Evolutionary conservation across 2,797 vertebrate genomes (phyloP), one percentile per base, ranked within the genome.

Genomic region (Periophthalmus magnuspinnatus): DNA sequence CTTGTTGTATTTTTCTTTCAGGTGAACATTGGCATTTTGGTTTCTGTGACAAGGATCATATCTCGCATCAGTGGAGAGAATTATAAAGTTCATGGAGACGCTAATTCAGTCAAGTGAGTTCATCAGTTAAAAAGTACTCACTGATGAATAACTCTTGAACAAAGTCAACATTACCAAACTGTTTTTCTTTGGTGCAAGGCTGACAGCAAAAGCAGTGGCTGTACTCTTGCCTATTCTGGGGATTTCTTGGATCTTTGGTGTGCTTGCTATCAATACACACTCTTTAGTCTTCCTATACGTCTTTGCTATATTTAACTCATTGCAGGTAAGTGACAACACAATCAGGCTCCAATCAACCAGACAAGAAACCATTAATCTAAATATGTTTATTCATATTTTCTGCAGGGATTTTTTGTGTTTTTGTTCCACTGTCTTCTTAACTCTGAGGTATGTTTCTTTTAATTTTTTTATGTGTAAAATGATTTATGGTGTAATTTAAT

Each of bases 361-460:
- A 72, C 38, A 4, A 5, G 10, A 24, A 72, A 74, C 65, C 65
- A 36, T 10, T 41, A 34, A 2, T 32, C 59, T 28, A 69, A 54
- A 14, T 68, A 47, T n/a, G 7, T 16, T 36, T 68, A 5, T 72
- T 77, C 50, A 33, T 8, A 41, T 70, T 71, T 76, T 66, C 19
- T 71, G 28, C 73, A 99, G 98, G 98, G 98, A 2, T 96, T 98
- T 82, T 99, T 99, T 93, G 97, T 99, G 90, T 99, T 99, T 91
- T 92, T 99, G 57, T 99, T 99, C 71, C 98, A 99, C 81, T 99
- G 97, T 58, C 94, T 99, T 69, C 95, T 99, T 75, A 99, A 99
- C 88, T 99, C 98, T 33, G 98, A 99, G 97, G 98, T 99, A 93
- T 0, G 59, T 0, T 48, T 65, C 28, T 50, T 45, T 64, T 63